These are phyloP conservation scores for Aegithalos caudatus DNA, from an alignment of 2,113 vertebrate species.

Conservation along the genomic window DNA sequence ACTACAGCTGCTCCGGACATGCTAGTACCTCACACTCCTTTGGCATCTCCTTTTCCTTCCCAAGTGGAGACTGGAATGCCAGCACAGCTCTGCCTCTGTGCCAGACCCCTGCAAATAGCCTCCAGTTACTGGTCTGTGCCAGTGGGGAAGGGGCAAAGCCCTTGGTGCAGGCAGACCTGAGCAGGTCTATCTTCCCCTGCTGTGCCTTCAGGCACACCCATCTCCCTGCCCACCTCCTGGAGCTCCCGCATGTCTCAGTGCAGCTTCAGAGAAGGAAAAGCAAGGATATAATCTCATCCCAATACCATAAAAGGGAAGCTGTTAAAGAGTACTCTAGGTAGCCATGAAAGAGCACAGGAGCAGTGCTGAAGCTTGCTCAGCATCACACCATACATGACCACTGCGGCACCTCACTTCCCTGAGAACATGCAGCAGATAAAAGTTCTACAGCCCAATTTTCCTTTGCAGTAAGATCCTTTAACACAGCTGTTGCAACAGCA, in stretches of 20 bases:
- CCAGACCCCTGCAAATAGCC: neutral
- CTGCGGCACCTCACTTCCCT: neutral
- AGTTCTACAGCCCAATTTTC: neutral
- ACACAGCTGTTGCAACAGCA: neutral
- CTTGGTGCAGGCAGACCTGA: neutral
- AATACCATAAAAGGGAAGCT: neutral
- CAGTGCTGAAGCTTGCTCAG: neutral
- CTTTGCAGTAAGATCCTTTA: neutral
- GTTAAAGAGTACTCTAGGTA: neutral
- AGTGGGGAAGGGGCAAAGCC: neutral
- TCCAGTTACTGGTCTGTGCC: accelerated
- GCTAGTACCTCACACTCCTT: neutral
- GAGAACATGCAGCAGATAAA: neutral
- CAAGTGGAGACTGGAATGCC: neutral
- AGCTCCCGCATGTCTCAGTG: accelerated
- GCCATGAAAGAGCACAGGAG: neutral
- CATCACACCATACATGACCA: accelerated
- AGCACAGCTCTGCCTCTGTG: neutral
- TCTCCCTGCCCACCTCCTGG: neutral
- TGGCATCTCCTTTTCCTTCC: neutral
- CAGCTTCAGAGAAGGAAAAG: neutral
- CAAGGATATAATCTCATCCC: neutral
- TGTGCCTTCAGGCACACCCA: neutral
- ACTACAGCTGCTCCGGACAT: neutral
- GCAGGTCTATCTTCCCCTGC: neutral